Percentiles rank a stretch among this genome's conserved stretches.
Evolutionary conservation across 1,140 invertebrate genomes (phyloP).

Genomic region (Aphaenogaster ashmeadi): DNA sequence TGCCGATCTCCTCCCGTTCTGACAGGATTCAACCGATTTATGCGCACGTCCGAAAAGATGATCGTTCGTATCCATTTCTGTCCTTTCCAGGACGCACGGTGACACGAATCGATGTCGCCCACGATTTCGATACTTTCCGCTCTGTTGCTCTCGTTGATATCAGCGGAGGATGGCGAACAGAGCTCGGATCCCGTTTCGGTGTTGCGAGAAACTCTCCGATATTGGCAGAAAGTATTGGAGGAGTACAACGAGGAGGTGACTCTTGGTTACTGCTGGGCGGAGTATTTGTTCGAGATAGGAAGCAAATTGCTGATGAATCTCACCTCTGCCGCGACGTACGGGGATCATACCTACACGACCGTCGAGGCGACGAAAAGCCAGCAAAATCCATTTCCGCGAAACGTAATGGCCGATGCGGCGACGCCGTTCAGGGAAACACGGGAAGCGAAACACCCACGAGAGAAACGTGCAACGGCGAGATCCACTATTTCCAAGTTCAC

Average conservation of each 20-base stretch:
- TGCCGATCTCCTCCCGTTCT: neutral
- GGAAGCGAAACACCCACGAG: neutral
- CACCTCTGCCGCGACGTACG: neutral
- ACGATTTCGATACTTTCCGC: conserved; percentile 52
- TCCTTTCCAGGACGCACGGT: conserved; percentile 34
- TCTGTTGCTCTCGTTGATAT: conserved; percentile 58
- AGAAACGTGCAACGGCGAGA: neutral
- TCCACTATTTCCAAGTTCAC: neutral
- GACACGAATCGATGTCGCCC: conserved; percentile 68
- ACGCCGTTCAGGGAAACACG: neutral
- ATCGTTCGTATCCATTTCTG: conserved; percentile 58
- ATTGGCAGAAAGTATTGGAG: conserved; percentile 69
- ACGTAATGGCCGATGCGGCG: neutral
- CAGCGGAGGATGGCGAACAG: conserved; percentile 20
- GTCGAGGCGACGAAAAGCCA: neutral
- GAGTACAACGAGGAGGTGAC: conserved; percentile 70
- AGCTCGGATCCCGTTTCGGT: conserved; percentile 28
- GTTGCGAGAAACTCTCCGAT: conserved; percentile 62
- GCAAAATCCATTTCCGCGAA: conserved; percentile 18
- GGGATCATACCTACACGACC: too few relatives aligned
- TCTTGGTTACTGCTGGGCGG: conserved; percentile 73
- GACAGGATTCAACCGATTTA: conserved; percentile 51
- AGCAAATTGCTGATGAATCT: conserved; percentile 5
- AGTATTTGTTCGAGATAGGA: conserved; percentile 63
- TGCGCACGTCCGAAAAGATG: conserved; percentile 44